Evolutionary conservation across 2,113 vertebrate species (phyloP).

Genomic region (Amphiprion ocellaris): DNA sequence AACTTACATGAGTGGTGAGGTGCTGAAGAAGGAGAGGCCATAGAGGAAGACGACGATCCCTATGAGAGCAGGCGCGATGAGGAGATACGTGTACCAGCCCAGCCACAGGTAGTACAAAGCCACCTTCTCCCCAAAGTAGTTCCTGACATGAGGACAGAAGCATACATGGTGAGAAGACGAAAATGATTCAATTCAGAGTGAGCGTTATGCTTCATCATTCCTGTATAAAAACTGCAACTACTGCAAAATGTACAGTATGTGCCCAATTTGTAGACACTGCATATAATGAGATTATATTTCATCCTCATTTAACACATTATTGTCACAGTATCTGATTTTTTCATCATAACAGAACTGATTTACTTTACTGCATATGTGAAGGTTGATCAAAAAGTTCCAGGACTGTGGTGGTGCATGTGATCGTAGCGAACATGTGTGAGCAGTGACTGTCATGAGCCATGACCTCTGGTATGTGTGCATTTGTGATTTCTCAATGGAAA

Average conservation of each 20-base stretch:
- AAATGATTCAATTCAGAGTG: background rate
- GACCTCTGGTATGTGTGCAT: too few species aligned
- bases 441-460: too few species aligned
- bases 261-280: too few species aligned
- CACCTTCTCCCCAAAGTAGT: constrained; percentile 96
- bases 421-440: too few species aligned
- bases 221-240: too few species aligned
- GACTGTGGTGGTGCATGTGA: too few species aligned
- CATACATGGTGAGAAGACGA: constrained; percentile 56
- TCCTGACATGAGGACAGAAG: constrained; percentile 79
- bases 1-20: constrained; percentile 92
- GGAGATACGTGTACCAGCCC: constrained; percentile 94
- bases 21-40: constrained; percentile 86
- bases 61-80: constrained; percentile 82
- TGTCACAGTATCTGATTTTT: background rate
- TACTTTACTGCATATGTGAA: background rate
- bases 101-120: constrained; percentile 96
- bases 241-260: too few species aligned
- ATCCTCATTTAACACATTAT: background rate
- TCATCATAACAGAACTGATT: background rate
- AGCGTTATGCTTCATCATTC: too few species aligned
- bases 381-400: too few species aligned
- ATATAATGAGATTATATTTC: too few species aligned
- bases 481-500: too few species aligned
- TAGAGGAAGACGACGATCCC: constrained; percentile 88